Percentiles rank a stretch among this genome's conserved stretches.
Evolutionary conservation across 1,140 invertebrate genomes (phyloP).

Genomic region (Bombus superbus): DNA sequence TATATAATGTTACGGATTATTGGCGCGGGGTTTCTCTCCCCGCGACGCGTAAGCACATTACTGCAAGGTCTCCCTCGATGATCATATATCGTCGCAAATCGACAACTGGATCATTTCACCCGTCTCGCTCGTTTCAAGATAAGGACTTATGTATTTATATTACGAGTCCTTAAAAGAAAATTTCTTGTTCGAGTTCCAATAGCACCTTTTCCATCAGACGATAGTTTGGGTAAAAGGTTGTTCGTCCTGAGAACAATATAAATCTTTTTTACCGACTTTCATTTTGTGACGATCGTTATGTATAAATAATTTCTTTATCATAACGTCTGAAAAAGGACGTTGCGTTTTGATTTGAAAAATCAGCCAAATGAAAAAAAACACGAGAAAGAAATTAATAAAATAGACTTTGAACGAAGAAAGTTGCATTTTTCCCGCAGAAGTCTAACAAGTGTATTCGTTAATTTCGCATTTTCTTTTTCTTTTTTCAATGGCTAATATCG

Average conservation of each 20-base stretch:
- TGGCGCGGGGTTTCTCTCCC: constrained; percentile 63
- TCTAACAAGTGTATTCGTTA: not conserved
- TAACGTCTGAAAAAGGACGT: not conserved
- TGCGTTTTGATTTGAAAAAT: not conserved
- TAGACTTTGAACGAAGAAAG: not conserved
- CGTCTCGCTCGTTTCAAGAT: not conserved
- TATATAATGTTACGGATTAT: constrained; percentile 59
- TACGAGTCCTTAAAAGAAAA: not conserved
- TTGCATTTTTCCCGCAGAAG: not conserved
- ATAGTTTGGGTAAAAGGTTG: not conserved
- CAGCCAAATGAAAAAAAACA: not conserved
- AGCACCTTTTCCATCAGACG: not conserved
- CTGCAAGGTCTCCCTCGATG: constrained; percentile 55
- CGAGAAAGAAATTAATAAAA: not conserved
- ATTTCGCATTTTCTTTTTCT: not conserved
- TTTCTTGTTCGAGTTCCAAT: too few relatives aligned
- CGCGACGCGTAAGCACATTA: constrained; percentile 41
- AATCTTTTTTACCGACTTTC: not conserved
- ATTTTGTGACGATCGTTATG: not conserved
- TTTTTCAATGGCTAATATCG: not conserved
- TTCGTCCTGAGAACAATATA: not conserved
- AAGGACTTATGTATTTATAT: not conserved
- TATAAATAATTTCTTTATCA: not conserved
- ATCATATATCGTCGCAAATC: constrained; percentile 12
- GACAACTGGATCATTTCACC: constrained; percentile 23